Percentiles rank a stretch among this genome's conserved stretches.
Conservation (phyloP, 1,140 invertebrate genomes). For the Drosophila oshimai region DNA sequence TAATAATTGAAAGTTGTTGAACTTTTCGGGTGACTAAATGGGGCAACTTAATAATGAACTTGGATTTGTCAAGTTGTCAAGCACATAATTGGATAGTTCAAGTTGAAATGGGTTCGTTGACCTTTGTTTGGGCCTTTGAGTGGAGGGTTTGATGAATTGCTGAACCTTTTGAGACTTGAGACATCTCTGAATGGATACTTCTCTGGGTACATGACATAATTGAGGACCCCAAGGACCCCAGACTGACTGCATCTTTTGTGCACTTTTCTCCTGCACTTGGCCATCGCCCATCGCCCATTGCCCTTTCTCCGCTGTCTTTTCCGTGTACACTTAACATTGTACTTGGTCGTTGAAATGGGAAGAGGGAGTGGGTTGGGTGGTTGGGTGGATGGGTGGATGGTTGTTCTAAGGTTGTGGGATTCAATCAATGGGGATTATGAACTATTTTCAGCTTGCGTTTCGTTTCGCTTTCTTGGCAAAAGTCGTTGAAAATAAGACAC, state of each 20-base stretch:
- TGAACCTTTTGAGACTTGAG: neutral
- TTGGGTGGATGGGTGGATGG: neutral
- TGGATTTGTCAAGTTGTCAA: neutral
- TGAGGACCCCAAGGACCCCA: constrained; percentile 9
- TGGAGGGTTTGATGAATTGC: neutral
- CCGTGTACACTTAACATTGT: constrained; percentile 34
- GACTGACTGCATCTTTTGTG: constrained; percentile 18
- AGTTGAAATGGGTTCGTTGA: neutral
- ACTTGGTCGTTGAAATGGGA: neutral
- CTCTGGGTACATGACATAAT: constrained; percentile 17
- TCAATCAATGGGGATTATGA: constrained; percentile 71
- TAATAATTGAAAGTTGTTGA: neutral
- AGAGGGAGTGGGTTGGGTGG: no score
- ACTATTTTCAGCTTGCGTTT: constrained; percentile 57
- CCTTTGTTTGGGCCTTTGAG: neutral
- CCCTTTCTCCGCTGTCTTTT: no score
- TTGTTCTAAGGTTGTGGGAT: neutral
- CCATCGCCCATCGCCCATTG: neutral
- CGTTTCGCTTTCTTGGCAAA: neutral
- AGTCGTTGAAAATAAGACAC: neutral
- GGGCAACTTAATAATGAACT: neutral
- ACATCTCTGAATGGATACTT: neutral
- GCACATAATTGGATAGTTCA: neutral
- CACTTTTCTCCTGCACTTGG: neutral
- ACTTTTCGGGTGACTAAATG: neutral